A percentile compares a stretch with the other conserved stretches of the same genome.
Evolutionary conservation across 1,140 invertebrate genomes (phyloP).

Genomic region (Rhyzopertha dominica): DNA sequence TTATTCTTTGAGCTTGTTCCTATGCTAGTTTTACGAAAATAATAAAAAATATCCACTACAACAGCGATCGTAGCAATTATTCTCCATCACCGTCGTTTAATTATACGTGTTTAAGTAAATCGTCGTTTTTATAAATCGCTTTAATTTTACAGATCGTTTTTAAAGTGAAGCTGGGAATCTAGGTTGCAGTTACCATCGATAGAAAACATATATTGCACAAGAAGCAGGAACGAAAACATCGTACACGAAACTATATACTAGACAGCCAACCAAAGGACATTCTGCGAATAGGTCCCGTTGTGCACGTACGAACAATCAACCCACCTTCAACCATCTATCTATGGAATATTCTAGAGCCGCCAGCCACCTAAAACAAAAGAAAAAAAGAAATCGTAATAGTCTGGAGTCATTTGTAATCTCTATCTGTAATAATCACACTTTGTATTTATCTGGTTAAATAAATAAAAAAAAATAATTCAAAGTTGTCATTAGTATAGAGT

Average conservation of each 20-base stretch:
- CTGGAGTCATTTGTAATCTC: neutral
- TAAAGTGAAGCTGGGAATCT: neutral
- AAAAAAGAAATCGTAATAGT: slow-evolving; percentile 15
- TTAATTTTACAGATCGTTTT: neutral
- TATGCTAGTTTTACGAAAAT: slow-evolving; percentile 18
- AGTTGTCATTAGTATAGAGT: slow-evolving; percentile 3
- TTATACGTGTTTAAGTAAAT: slow-evolving; percentile 14
- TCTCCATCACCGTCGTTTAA: neutral
- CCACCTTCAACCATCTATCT: slow-evolving; percentile 91
- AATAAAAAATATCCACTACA: slow-evolving; percentile 16
- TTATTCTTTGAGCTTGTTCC: slow-evolving; percentile 23
- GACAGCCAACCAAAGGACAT: slow-evolving; percentile 7
- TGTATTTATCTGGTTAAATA: slow-evolving; percentile 4
- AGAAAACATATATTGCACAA: neutral
- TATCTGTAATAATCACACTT: neutral
- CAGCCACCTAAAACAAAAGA: slow-evolving; percentile 74
- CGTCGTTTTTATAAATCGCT: slow-evolving; percentile 12
- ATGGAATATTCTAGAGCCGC: slow-evolving; percentile 92
- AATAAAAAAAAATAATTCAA: slow-evolving; percentile 6
- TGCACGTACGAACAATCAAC: slow-evolving; percentile 54
- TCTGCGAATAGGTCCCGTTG: slow-evolving; percentile 5
- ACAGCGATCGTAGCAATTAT: slow-evolving; percentile 4
- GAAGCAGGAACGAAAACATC: no score
- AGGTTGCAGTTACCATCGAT: neutral
- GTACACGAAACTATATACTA: neutral